These are phyloP conservation scores for Hydroisotoma schaefferi DNA, from an alignment of 2,888 invertebrate genomes.

Conservation along the genomic window DNA sequence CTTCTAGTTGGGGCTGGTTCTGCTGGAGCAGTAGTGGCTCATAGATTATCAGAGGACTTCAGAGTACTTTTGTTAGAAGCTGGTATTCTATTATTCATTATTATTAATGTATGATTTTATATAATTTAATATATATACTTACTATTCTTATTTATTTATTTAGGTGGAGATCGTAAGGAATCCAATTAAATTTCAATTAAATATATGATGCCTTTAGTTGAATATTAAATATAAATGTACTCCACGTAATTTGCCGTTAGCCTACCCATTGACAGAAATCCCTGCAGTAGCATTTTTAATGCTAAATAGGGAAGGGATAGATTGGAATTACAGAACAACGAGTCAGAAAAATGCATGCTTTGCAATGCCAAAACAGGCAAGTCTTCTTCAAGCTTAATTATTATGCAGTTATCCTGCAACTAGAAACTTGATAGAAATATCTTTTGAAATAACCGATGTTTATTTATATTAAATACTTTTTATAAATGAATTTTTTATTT, in stretches of 20 bases:
- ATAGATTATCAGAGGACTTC: slow-evolving; percentile 47
- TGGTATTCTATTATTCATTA: slow-evolving; percentile 56
- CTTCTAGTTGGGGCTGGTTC: slow-evolving; percentile 28
- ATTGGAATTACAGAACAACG: slow-evolving; percentile 57
- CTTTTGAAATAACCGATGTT: not conserved
- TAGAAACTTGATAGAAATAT: not conserved
- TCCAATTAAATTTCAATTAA: not conserved
- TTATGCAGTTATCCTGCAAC: not conserved
- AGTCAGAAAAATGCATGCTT: slow-evolving; percentile 50
- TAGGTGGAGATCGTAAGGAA: slow-evolving; percentile 49
- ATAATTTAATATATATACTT: not conserved
- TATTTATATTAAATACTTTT: not conserved
- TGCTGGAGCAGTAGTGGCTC: slow-evolving; percentile 25
- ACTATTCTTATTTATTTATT: slow-evolving; percentile 50
- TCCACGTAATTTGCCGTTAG: not conserved
- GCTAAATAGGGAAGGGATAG: slow-evolving; percentile 51
- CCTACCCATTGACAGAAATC: slow-evolving; percentile 49
- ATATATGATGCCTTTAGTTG: not conserved
- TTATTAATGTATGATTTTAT: not conserved
- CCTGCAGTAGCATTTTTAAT: slow-evolving; percentile 54
- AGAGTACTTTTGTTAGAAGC: slow-evolving; percentile 66
- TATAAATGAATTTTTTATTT: not conserved
- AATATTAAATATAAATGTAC: not conserved
- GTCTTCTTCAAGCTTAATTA: no score
- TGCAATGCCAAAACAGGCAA: slow-evolving; percentile 33